These are phyloP conservation scores for Carposina sasakii DNA, from an alignment of 1,140 invertebrate species.

Conservation along the genomic window DNA sequence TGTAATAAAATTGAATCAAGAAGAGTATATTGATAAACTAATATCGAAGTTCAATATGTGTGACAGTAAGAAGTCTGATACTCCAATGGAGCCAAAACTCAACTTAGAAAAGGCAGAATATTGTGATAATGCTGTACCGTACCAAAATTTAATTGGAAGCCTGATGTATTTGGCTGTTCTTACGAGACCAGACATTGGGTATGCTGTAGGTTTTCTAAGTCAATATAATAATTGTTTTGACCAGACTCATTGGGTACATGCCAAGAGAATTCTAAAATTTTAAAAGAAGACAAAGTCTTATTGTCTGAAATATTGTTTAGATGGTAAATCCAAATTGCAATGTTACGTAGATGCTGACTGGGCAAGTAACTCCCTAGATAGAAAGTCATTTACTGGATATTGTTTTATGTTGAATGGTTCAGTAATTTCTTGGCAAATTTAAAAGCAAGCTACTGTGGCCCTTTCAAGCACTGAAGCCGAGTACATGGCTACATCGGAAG, in stretches of 20 bases:
- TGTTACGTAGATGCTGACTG: conserved; percentile 61
- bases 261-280: conserved; percentile 61
- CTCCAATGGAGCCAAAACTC: conserved; percentile 35
- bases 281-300: conserved; percentile 42
- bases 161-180: conserved; percentile 59
- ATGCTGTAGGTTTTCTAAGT: conserved; percentile 53
- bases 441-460: conserved; percentile 19
- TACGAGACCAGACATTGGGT: conserved; percentile 66
- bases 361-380: conserved; percentile 36
- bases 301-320: conserved; percentile 24
- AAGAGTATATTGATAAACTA: conserved; percentile 25
- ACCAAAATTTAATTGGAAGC: conserved; percentile 23
- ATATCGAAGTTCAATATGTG: conserved; percentile 39
- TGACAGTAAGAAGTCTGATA: conserved; percentile 32
- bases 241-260: conserved; percentile 48
- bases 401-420: conserved; percentile 35
- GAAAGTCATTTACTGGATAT: conserved; percentile 55
- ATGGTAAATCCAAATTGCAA: too few relatives aligned
- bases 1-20: conserved; percentile 18
- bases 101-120: conserved; percentile 23
- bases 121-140: conserved; percentile 18
- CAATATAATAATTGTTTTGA: conserved; percentile 54
- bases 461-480: conserved; percentile 10
- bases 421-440: conserved; percentile 30
- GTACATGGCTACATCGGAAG: neutral